phyloP scores from a whole-genome alignment of 2,797 vertebrate species.

The Pipistrellus nathusii region DNA sequence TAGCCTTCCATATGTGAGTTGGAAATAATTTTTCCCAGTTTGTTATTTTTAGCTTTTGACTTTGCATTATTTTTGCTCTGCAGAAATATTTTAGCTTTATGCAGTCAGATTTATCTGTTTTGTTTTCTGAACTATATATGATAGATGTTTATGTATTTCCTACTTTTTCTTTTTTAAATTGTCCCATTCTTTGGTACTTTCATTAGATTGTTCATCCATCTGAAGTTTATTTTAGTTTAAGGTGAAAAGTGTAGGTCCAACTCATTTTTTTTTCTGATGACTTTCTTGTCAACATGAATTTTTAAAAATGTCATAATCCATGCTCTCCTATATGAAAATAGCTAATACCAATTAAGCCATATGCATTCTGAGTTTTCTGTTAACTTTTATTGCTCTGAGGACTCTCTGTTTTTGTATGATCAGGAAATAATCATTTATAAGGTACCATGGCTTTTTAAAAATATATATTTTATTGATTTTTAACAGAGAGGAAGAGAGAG shows the following conservation, averaged over 20 bases:
- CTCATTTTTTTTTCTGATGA: background rate
- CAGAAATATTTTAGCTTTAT: background rate
- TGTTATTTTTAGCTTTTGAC: conserved; percentile 10
- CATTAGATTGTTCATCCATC: background rate
- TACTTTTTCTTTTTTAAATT: background rate
- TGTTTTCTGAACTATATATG: background rate
- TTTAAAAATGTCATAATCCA: background rate
- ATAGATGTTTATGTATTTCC: background rate
- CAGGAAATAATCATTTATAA: background rate
- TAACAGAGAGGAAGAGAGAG: too few relatives aligned
- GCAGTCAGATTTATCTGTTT: background rate
- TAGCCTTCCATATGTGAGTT: background rate
- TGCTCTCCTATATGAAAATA: background rate
- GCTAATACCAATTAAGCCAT: background rate
- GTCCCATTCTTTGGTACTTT: background rate
- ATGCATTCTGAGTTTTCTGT: conserved; percentile 21
- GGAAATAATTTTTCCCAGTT: background rate
- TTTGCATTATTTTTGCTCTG: background rate
- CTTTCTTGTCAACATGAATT: background rate
- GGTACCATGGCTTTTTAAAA: background rate
- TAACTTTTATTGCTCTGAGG: background rate
- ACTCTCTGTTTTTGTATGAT: conserved; percentile 17
- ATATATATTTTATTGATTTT: too few relatives aligned
- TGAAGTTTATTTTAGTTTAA: background rate
- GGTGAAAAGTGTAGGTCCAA: background rate